A percentile compares a stretch with the other conserved stretches of the same genome.
These are phyloP conservation scores for Ailuropoda melanoleuca DNA, from an alignment of 2,113 vertebrate genomes.

Conservation along the genomic window DNA sequence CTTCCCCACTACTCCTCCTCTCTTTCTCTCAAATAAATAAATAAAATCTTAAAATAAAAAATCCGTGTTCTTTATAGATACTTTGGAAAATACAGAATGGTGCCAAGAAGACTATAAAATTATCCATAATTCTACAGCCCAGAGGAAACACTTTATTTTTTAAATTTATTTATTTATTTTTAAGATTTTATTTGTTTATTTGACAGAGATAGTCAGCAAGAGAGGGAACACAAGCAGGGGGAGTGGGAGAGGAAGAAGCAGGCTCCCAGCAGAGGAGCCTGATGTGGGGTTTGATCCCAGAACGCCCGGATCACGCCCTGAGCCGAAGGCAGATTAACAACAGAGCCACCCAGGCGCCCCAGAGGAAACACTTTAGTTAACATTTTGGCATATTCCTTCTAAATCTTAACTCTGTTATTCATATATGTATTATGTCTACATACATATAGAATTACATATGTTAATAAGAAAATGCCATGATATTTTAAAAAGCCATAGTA, in stretches of 20 bases:
- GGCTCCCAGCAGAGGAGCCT: too few species aligned
- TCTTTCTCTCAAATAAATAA: neutral
- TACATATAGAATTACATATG: neutral
- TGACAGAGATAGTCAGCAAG: too few species aligned
- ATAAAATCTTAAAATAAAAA: neutral
- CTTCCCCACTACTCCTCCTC: neutral
- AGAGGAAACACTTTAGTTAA: neutral
- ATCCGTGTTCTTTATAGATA: neutral
- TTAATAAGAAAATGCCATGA: neutral
- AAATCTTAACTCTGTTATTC: neutral
- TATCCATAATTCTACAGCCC: neutral
- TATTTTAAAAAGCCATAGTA: neutral
- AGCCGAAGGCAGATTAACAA: too few species aligned
- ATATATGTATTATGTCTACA: neutral
- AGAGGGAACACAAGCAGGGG: too few species aligned
- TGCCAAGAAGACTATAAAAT: conserved; percentile 22
- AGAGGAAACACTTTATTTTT: neutral
- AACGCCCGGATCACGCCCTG: too few species aligned
- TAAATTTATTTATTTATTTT: too few species aligned
- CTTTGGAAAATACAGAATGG: neutral
- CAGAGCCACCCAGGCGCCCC: neutral
- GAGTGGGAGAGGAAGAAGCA: too few species aligned
- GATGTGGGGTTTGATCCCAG: too few species aligned
- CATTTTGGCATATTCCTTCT: neutral
- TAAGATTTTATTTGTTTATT: too few species aligned